Percentiles rank a stretch among this genome's conserved stretches.
Evolutionary conservation across 2,797 vertebrate genomes (phyloP).

Genomic region (Taeniopygia guttata): DNA sequence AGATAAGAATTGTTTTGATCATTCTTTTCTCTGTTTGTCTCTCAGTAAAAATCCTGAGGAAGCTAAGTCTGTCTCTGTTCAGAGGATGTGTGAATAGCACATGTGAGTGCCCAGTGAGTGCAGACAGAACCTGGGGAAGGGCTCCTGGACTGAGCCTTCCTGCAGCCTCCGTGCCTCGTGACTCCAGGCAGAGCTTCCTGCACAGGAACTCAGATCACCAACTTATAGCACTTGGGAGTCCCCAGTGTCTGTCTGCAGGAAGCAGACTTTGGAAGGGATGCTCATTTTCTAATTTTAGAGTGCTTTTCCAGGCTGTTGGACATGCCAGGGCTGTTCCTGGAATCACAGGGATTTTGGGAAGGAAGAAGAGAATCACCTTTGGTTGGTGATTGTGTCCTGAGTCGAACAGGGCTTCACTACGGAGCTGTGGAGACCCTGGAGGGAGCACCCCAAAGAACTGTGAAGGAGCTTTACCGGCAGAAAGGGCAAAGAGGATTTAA

Average conservation of each 20-base stretch:
- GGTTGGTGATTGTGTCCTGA: not conserved
- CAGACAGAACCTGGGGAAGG: not conserved
- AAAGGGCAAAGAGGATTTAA: not conserved
- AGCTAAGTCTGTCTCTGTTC: too few species aligned
- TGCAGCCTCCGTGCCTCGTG: fast-evolving
- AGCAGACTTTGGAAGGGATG: not conserved
- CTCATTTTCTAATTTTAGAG: not conserved
- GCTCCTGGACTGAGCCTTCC: not conserved
- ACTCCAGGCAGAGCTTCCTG: not conserved
- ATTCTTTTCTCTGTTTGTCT: too few species aligned
- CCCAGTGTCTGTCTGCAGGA: not conserved
- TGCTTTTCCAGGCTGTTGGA: not conserved
- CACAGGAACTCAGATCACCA: not conserved
- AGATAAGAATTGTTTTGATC: too few species aligned
- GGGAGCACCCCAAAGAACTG: not conserved
- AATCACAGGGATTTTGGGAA: not conserved
- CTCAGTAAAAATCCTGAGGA: too few species aligned
- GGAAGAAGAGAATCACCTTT: fast-evolving
- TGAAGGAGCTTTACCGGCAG: not conserved
- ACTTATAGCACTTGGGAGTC: not conserved
- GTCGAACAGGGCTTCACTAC: fast-evolving
- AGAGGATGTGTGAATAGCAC: too few species aligned
- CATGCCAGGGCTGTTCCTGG: fast-evolving
- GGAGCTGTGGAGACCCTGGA: not conserved
- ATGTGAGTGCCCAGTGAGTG: not conserved